A percentile compares a stretch with the other conserved stretches of the same genome.
Evolutionary conservation across 1,140 invertebrate species (phyloP).

Genomic region (Trachymyrmex septentrionalis): DNA sequence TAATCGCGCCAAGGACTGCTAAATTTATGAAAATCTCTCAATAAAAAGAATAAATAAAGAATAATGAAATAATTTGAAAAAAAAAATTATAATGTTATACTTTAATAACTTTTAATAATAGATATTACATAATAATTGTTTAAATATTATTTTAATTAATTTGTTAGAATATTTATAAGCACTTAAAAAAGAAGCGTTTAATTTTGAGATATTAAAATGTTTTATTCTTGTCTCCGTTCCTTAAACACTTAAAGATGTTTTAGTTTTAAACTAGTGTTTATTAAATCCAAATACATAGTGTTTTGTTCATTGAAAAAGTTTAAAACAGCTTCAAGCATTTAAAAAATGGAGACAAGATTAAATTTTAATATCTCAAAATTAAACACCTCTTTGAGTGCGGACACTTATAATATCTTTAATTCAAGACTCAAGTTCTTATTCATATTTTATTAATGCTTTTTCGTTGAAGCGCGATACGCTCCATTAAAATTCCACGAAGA

Average conservation of each 20-base stretch:
- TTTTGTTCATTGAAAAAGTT: too few species aligned
- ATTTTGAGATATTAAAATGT: too few species aligned
- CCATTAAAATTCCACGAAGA: constrained; percentile 14
- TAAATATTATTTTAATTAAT: background rate
- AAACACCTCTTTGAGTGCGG: background rate
- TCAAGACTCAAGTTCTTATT: background rate
- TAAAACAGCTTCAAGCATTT: too few species aligned
- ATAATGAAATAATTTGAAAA: background rate
- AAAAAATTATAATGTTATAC: background rate
- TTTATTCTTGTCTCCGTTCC: too few species aligned
- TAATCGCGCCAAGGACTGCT: too few species aligned
- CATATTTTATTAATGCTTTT: background rate
- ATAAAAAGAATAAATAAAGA: background rate
- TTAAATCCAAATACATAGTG: too few species aligned
- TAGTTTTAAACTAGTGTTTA: too few species aligned
- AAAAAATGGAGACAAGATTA: too few species aligned
- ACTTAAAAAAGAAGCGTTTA: too few species aligned
- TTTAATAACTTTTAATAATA: background rate
- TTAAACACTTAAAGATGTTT: too few species aligned
- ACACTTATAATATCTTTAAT: background rate
- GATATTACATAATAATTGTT: background rate
- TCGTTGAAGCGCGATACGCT: background rate
- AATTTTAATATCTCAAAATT: too few species aligned
- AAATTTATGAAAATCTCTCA: background rate
- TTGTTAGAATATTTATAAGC: background rate